Evolutionary conservation across 1,140 invertebrate species (phyloP).

Genomic region (Apis mellifera): DNA sequence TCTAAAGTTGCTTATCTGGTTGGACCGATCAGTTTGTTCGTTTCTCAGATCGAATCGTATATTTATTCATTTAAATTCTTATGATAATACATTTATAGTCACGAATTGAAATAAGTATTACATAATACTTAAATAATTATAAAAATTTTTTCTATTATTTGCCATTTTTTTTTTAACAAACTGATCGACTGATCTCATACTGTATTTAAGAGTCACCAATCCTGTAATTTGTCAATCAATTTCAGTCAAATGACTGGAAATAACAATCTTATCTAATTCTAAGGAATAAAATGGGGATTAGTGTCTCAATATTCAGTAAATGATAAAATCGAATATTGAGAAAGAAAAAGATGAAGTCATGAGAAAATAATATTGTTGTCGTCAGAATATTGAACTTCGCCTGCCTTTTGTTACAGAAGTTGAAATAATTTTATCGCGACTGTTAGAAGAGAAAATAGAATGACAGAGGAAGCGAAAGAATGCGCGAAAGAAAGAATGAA

Average conservation of each 20-base stretch:
- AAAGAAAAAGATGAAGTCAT: slow-evolving; percentile 7
- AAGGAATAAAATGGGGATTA: not conserved
- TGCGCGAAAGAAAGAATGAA: slow-evolving; percentile 48
- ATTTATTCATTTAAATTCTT: not conserved
- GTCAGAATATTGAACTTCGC: slow-evolving; percentile 28
- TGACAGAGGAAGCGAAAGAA: slow-evolving; percentile 53
- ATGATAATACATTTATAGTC: not conserved
- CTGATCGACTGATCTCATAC: not conserved
- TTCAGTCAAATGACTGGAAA: not conserved
- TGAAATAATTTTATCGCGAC: slow-evolving; percentile 66
- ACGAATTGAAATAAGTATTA: not conserved
- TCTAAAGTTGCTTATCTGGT: slow-evolving; percentile 22
- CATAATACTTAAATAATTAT: not conserved
- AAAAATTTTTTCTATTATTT: slow-evolving; percentile 5
- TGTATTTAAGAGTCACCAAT: not conserved
- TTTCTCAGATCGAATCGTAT: not conserved
- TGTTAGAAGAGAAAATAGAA: slow-evolving; percentile 59
- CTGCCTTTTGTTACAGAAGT: slow-evolving; percentile 68
- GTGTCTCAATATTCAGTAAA: not conserved
- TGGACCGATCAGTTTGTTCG: slow-evolving; percentile 29
- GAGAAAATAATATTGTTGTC: slow-evolving; percentile 2
- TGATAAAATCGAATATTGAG: slow-evolving; percentile 10
- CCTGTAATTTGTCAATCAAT: not conserved
- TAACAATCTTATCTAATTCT: not conserved
- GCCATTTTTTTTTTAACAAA: slow-evolving; percentile 4